Base-by-base conservation (phyloP, 2,113 vertebrate species). In the Phaethon lepturus region DNA sequence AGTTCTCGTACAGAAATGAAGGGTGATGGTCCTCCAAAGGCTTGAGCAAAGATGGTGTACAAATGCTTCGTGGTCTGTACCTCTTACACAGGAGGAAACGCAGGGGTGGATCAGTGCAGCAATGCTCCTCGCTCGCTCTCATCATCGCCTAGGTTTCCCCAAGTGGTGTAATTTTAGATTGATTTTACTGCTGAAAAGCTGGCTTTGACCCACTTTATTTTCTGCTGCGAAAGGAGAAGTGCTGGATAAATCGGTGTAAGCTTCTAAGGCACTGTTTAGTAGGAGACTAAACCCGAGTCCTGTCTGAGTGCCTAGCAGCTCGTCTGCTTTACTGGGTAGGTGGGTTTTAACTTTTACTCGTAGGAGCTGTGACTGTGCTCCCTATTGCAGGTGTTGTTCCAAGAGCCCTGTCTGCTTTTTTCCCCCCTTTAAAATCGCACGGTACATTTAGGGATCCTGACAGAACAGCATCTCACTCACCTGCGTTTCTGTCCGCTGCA, bases 151-250 rank as follows among this genome's bases (percentile, higher is more conserved):
- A 6, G 56, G 53, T 93, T 85, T 86, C 81, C 91, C 67, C 72
- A 62, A 66, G 49, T 69, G 49, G 7, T 79, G 90, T 82, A 76
- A 96, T 95, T 96, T 91, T 66, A 90, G 74, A 79, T 93, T 58
- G 87, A 76, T 93, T 94, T 94, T 94, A 80, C 66, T 94, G 38
- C 77, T 53, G 69, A 68, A 95, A 94, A 81, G 33, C 92, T 97
- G 87, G 90, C 69, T 96, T 93, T 94, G 90, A 93, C 90, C 90
- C 81, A 90, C 42, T 94, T 96, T 94, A 79, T 92, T 77, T 81
- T 40, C 58, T 87, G 53, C 74, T 76, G 77, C 87, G 73, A 5
- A 63, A 88, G 77, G 53, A 93, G 59, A 95, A 94, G 85, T 28
- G 85, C 85, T 73, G 13, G 87, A 90, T 85, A 85, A 95, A 80